Conservation (phyloP, 2,888 invertebrate genomes). For the Xanthorhoe designata region DNA sequence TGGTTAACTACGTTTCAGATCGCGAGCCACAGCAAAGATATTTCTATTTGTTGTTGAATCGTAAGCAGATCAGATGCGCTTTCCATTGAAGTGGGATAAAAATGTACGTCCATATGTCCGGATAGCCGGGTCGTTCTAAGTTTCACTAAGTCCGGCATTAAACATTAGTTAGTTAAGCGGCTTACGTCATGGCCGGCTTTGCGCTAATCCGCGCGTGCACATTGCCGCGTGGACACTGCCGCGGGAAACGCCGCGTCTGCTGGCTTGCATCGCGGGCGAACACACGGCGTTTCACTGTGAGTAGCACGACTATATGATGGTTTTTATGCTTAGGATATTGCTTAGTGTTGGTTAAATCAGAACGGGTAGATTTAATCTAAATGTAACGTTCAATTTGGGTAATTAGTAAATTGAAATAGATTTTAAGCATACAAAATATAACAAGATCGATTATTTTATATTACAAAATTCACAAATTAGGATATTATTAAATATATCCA, state of each 20-base stretch:
- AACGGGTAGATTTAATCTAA: no score
- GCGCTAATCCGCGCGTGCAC: slow-evolving; percentile 34
- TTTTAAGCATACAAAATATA: no score
- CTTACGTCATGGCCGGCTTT: slow-evolving; percentile 44
- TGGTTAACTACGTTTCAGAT: neutral
- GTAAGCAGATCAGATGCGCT: neutral
- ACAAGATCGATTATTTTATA: no score
- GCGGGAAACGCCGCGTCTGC: slow-evolving; percentile 2
- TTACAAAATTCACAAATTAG: no score
- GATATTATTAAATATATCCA: no score
- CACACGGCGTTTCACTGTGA: neutral
- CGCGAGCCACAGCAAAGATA: neutral
- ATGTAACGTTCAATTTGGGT: no score
- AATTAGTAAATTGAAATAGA: no score
- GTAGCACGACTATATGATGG: neutral
- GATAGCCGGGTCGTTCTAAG: slow-evolving; percentile 41
- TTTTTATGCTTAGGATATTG: no score
- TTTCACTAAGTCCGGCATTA: slow-evolving; percentile 48
- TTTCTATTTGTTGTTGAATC: neutral
- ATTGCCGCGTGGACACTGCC: slow-evolving; percentile 24
- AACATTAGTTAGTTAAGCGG: slow-evolving; percentile 53
- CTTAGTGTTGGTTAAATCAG: no score
- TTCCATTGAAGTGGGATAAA: slow-evolving; percentile 1
- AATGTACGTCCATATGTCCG: slow-evolving; percentile 6
- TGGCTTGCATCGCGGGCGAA: no score